Percentiles rank a stretch among this genome's conserved stretches.
These are phyloP conservation scores for Slavum lentiscoides DNA, from an alignment of 2,888 invertebrate genomes.

Conservation along the genomic window DNA sequence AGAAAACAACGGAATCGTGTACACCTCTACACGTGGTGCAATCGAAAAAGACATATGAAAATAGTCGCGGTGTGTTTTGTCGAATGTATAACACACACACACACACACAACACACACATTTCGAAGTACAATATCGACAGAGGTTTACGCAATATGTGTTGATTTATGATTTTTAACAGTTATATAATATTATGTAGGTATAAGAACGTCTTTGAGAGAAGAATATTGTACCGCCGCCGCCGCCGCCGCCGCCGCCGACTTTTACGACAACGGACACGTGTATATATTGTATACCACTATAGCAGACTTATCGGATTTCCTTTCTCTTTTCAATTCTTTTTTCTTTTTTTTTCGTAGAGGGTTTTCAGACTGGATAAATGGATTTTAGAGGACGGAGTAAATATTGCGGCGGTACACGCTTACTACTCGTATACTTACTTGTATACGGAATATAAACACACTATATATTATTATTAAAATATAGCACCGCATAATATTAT, in stretches of 20 bases:
- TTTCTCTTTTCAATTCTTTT: slow-evolving; percentile 19
- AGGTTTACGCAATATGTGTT: slow-evolving; percentile 41
- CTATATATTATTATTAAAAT: background rate
- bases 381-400: background rate
- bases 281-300: background rate
- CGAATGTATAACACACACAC: slow-evolving; percentile 33
- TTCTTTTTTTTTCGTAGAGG: background rate
- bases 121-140: background rate
- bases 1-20: slow-evolving; percentile 33
- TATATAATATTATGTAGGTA: background rate
- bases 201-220: slow-evolving; percentile 32
- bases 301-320: slow-evolving; percentile 32
- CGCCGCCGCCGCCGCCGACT: slow-evolving; percentile 43
- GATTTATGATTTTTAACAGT: slow-evolving; percentile 51
- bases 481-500: background rate
- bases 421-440: too few relatives aligned
- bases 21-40: background rate
- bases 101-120: background rate
- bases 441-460: background rate
- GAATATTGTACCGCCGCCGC: slow-evolving; percentile 33
- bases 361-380: background rate
- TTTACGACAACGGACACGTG: slow-evolving; percentile 30
- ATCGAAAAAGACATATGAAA: slow-evolving; percentile 30
- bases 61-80: background rate
- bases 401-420: slow-evolving; percentile 5